Evolutionary conservation across 1,140 invertebrate species (phyloP).

Genomic region (Kradibia gibbosae): DNA sequence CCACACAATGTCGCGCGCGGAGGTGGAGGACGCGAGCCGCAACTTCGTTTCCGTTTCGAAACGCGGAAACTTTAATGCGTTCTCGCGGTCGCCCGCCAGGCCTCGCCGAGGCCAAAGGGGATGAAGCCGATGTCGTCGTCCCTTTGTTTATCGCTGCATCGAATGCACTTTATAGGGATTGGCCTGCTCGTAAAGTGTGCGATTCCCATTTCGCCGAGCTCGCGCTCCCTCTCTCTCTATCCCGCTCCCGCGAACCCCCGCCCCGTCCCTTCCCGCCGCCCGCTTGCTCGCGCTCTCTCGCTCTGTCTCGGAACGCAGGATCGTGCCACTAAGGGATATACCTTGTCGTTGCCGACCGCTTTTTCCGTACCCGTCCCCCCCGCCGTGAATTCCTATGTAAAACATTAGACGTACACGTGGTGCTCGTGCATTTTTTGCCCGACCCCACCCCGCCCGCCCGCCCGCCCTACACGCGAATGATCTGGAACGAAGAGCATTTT

Average conservation of each 20-base stretch:
- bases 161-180: conserved; percentile 43
- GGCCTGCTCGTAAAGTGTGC: conserved; percentile 32
- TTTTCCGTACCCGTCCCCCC: not conserved
- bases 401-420: not conserved
- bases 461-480: not conserved
- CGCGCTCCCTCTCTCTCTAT: conserved; percentile 6
- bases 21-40: conserved; percentile 6
- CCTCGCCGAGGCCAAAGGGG: not conserved
- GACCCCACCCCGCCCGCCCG: too few species aligned
- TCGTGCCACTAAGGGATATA: conserved; percentile 18
- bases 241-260: not conserved
- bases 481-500: not conserved
- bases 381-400: not conserved
- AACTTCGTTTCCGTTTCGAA: conserved; percentile 40
- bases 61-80: conserved; percentile 45
- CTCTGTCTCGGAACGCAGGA: not conserved
- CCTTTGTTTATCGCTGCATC: conserved; percentile 45
- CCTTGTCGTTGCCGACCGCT: not conserved
- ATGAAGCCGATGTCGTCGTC: conserved; percentile 34
- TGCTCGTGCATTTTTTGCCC: not conserved
- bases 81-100: conserved; percentile 34
- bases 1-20: conserved; percentile 8
- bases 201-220: conserved; percentile 8
- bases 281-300: not conserved
- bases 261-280: not conserved